These are phyloP conservation scores for Gryllus bimaculatus DNA, from an alignment of 1,140 invertebrate genomes.

Conservation along the genomic window DNA sequence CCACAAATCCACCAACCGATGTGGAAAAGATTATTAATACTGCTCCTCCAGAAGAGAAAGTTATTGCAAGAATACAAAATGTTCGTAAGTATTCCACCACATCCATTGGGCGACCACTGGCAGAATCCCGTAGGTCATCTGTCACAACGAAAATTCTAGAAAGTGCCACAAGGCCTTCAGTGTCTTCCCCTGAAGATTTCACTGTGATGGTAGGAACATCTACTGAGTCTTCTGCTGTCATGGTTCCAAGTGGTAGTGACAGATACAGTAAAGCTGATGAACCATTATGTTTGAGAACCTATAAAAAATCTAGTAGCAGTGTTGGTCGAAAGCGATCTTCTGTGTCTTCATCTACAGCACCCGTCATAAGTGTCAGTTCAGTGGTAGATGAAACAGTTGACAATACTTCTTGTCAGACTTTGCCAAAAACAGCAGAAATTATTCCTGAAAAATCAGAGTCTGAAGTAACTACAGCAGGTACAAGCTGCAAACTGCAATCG, in stretches of 20 bases:
- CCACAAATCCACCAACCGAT: conserved; percentile 30
- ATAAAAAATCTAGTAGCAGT: conserved; percentile 10
- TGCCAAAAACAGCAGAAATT: neutral
- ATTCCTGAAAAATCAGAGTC: conserved; percentile 26
- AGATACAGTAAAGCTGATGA: conserved; percentile 3
- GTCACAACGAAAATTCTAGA: conserved; percentile 10
- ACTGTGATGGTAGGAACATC: conserved; percentile 26
- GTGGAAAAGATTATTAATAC: conserved; percentile 17
- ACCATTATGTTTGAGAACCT: conserved; percentile 6
- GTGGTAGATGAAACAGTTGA: conserved; percentile 45
- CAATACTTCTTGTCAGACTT: conserved; percentile 10
- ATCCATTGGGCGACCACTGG: conserved; percentile 9
- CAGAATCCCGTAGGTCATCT: conserved; percentile 15
- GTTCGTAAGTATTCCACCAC: conserved; percentile 20
- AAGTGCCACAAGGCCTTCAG: conserved; percentile 31
- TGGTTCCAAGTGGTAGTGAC: neutral
- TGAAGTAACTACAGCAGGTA: conserved; percentile 9
- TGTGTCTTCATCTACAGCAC: conserved; percentile 40
- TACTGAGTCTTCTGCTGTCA: neutral
- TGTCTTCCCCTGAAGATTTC: conserved; percentile 38
- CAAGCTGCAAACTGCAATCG: conserved; percentile 13
- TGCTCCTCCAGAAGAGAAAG: conserved; percentile 24
- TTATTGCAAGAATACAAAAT: conserved; percentile 17
- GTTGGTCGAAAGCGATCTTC: conserved; percentile 25
- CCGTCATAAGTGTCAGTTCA: conserved; percentile 61